phyloP scores from a whole-genome alignment of 1,140 invertebrate species.

The Prorops nasuta region DNA sequence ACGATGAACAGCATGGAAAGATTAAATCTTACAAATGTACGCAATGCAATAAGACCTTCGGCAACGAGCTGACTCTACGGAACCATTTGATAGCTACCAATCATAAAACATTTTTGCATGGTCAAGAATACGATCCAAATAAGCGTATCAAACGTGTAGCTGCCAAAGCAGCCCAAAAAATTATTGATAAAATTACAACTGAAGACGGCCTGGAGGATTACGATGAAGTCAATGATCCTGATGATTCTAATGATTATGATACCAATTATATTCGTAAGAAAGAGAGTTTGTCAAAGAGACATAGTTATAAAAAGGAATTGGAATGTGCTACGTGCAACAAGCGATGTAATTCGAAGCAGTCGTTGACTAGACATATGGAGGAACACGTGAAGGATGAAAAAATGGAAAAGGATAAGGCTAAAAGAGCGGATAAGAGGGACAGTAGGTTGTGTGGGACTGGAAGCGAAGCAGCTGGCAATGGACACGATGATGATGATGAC shows the following conservation, averaged over 20 bases:
- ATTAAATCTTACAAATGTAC: conserved; percentile 45
- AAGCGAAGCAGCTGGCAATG: conserved; percentile 5
- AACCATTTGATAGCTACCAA: conserved; percentile 52
- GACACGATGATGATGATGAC: conserved; percentile 29
- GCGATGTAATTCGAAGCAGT: conserved; percentile 45
- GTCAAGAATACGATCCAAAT: conserved; percentile 51
- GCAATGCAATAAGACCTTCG: conserved; percentile 46
- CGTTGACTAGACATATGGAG: conserved; percentile 47
- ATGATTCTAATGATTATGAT: conserved; percentile 23
- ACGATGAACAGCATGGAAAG: conserved; percentile 40
- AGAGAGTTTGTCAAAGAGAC: conserved; percentile 25
- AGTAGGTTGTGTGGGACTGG: conserved; percentile 11
- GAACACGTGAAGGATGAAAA: conserved; percentile 45
- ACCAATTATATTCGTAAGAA: conserved; percentile 14
- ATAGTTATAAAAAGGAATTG: conserved; percentile 27
- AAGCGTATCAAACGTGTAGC: conserved; percentile 51
- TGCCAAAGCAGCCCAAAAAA: conserved; percentile 50
- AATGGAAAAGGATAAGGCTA: conserved; percentile 16
- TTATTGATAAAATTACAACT: conserved; percentile 52
- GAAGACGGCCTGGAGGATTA: conserved; percentile 44
- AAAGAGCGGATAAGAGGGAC: conserved; percentile 12
- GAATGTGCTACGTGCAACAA: conserved; percentile 46
- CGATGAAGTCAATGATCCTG: conserved; percentile 31
- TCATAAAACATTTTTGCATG: conserved; percentile 47
- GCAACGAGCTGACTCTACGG: conserved; percentile 47